These are phyloP conservation scores for Dendrocincla fuliginosa DNA, from an alignment of 2,797 vertebrate genomes.

Conservation along the genomic window DNA sequence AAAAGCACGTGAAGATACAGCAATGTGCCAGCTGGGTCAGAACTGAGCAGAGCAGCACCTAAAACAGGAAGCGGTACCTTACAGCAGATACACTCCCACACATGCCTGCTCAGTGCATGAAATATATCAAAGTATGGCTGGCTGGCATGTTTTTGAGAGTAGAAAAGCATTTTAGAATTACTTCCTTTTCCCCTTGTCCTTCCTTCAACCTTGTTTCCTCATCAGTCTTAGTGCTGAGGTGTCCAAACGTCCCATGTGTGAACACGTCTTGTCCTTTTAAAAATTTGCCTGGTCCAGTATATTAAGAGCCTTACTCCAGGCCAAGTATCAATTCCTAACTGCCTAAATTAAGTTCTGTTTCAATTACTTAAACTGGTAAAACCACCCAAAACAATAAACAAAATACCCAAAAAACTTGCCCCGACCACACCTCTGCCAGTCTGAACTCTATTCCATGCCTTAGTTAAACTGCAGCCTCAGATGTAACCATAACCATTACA, in stretches of 20 bases:
- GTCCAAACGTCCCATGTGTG: rapidly evolving
- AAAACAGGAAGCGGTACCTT: not conserved
- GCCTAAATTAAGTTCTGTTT: not conserved
- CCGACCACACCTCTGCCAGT: not conserved
- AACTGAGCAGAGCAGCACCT: not conserved
- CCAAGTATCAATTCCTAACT: not conserved
- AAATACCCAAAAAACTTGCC: not conserved
- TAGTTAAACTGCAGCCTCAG: not conserved
- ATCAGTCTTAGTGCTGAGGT: not conserved
- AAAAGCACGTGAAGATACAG: not conserved
- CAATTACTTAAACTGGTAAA: not conserved
- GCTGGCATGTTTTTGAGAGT: not conserved
- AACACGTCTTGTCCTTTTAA: not conserved
- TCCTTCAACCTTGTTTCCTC: not conserved
- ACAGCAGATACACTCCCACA: rapidly evolving
- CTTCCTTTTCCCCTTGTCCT: not conserved
- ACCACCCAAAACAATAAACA: not conserved
- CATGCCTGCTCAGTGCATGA: rapidly evolving
- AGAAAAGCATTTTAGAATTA: not conserved
- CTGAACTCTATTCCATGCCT: not conserved
- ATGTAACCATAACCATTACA: rapidly evolving
- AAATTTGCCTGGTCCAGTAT: not conserved
- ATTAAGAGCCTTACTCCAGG: not conserved
- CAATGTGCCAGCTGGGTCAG: not conserved
- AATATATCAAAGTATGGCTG: not conserved